These are phyloP conservation scores for Empidonax alnorum DNA, from an alignment of 2,113 vertebrate species.

Conservation along the genomic window DNA sequence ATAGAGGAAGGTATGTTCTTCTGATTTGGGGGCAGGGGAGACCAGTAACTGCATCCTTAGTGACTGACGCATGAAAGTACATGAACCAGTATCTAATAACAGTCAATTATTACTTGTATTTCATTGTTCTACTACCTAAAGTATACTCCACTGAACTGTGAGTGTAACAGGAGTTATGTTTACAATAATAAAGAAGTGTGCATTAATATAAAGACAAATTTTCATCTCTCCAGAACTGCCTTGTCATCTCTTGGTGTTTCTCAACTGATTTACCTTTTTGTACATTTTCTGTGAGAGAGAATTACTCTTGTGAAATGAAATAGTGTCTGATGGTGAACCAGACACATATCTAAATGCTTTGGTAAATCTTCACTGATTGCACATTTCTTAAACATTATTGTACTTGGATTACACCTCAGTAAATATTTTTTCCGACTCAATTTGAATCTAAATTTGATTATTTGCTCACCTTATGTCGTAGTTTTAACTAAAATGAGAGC, in stretches of 20 bases:
- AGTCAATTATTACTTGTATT: background rate
- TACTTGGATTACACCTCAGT: slow-evolving; percentile 82
- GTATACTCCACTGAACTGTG: background rate
- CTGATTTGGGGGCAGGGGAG: background rate
- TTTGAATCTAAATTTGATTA: background rate
- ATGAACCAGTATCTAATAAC: background rate
- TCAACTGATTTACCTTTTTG: background rate
- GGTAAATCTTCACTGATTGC: slow-evolving; percentile 25
- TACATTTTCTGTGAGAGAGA: background rate
- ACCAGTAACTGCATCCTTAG: background rate
- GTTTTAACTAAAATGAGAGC: background rate
- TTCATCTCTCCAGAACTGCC: background rate
- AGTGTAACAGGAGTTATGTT: background rate
- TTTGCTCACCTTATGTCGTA: background rate
- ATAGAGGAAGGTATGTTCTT: slow-evolving; percentile 89
- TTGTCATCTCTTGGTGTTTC: background rate
- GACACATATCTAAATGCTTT: background rate
- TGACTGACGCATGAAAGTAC: background rate
- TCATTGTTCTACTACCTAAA: background rate
- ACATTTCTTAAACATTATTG: slow-evolving; percentile 84
- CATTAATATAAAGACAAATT: background rate
- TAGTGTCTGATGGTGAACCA: background rate
- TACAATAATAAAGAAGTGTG: slow-evolving; percentile 51
- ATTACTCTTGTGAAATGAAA: background rate
- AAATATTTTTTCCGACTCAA: background rate